Conservation (phyloP, 2,113 vertebrate species). For the Zosterops lateralis region DNA sequence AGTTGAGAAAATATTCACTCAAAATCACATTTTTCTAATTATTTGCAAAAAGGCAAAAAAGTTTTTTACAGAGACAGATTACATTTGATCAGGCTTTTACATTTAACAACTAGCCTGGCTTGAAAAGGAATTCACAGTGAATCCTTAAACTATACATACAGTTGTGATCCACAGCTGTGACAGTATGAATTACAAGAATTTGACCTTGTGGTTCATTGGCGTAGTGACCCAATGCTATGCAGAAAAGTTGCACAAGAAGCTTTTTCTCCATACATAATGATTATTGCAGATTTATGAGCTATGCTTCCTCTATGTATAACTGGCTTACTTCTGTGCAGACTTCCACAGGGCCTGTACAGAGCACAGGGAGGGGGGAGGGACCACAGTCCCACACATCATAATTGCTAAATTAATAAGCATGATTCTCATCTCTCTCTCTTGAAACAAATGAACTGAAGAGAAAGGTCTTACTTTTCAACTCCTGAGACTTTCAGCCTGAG, state of each 20-base stretch:
- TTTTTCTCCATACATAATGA: conserved; percentile 4
- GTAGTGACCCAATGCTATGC: not conserved
- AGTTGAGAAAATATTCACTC: not conserved
- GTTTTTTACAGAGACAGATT: not conserved
- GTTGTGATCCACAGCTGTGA: conserved; percentile 18
- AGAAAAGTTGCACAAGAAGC: conserved; percentile 41
- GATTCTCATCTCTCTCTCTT: not conserved
- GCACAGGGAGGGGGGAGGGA: not conserved
- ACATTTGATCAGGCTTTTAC: not conserved
- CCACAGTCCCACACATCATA: not conserved
- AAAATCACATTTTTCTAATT: not conserved
- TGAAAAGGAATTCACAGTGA: conserved; percentile 3
- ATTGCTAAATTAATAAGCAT: not conserved
- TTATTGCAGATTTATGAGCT: conserved; percentile 44
- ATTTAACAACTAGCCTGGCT: not conserved
- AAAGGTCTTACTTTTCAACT: not conserved
- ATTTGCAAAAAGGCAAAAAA: not conserved
- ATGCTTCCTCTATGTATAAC: not conserved
- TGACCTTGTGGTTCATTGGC: conserved; percentile 32
- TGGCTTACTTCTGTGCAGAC: not conserved
- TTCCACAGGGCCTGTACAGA: not conserved
- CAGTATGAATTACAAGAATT: conserved; percentile 44
- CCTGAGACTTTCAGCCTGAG: not conserved
- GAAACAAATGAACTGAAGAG: not conserved
- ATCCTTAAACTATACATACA: not conserved